Base-by-base conservation (phyloP, 1,140 invertebrate genomes). In the Hypothenemus hampei region DNA sequence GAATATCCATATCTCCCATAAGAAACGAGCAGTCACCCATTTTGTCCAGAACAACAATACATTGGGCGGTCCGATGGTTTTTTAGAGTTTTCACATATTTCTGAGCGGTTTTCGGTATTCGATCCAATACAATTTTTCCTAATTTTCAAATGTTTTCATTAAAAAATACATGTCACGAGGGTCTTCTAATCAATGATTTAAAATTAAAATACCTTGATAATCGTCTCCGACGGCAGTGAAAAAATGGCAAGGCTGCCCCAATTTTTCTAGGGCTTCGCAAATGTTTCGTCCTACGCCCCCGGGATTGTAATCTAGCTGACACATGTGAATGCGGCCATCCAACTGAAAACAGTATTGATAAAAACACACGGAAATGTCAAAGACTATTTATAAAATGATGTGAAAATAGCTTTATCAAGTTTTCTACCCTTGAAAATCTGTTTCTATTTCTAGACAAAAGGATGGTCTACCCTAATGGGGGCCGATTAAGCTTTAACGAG, bases 211-310 rank as follows among this genome's bases (percentile, higher is more conserved):
- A 5, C 80, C 78, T 47, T 81, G 69, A 45, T 67, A 65, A 71
- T 93, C 89, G 36, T 83, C 74, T 0, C 92, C 93, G 33, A 97
- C 73, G 1, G 85, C 84, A 0, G 91, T 89, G 43, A 98, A 75
- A 24, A 97, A 78, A 29, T 82, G 74, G 0, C 84, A 80, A 2
- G 74, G 67, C 4, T 75, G 76, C 15, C 83, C 82, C 4, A 97
- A 75, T 60, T 86, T 82, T 44, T 77, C 77, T 6, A 97, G 72
- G 36, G 87, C 86, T 59, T 94, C 90, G 0, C 89, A 87, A n/a
- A 97, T 77, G 66, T 97, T 98, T 23, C 93, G 77, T 0, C 81
- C 94, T 0, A 98, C 95, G 8, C 94, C 93, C 3, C 93, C 94
- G 10, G 79, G 81, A 31, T 78, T 78, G 51, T 79, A 75, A n/a